Evolutionary conservation across 2,888 invertebrate genomes (phyloP), one percentile per base, ranked within the genome.

Genomic region (Mamestra brassicae): DNA sequence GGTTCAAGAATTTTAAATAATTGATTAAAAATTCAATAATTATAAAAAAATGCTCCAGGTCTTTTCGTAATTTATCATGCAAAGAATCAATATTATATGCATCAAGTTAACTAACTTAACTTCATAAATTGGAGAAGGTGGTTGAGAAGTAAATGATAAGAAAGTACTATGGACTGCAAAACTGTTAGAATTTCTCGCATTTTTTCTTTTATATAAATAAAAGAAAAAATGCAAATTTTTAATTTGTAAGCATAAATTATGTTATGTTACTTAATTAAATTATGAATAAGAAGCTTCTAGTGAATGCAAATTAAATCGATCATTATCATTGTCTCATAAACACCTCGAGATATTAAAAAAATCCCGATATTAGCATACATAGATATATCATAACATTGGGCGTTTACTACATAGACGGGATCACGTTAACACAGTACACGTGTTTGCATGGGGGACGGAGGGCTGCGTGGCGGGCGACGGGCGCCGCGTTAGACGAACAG

Each of bases 401-500:
- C 78, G 76, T 79, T 79, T 81, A 81, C 77, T 74, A 79, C 69
- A 76, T 84, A 75, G 63, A 75, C 68, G 80, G 64, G 38, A 81
- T 83, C 80, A 76, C 78, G 69, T 76, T 80, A 83, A 83, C 66
- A 79, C 45, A 78, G 76, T 83, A 81, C 85, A 85, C 84, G 81
- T 85, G 85, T 84, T 81, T 87, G 80, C 82, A 81, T 80, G 81
- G 75, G 85, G 78, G 75, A 71, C 61, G 80, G 84, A 74, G 83
- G 83, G 81, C 80, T 81, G 85, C 84, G 85, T 78, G 81, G 86
- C 66, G 78, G 77, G 76, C 55, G 61, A 78, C 85, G 87, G 81
- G 80, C 76, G 81, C 82, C 78, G 83, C 75, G 89, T 88, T 89
- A 88, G 80, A 81, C 85, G 87, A 89, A 84, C 85, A 87, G 89